phyloP scores from a whole-genome alignment of 2,113 vertebrate species.

The Cololabis saira region DNA sequence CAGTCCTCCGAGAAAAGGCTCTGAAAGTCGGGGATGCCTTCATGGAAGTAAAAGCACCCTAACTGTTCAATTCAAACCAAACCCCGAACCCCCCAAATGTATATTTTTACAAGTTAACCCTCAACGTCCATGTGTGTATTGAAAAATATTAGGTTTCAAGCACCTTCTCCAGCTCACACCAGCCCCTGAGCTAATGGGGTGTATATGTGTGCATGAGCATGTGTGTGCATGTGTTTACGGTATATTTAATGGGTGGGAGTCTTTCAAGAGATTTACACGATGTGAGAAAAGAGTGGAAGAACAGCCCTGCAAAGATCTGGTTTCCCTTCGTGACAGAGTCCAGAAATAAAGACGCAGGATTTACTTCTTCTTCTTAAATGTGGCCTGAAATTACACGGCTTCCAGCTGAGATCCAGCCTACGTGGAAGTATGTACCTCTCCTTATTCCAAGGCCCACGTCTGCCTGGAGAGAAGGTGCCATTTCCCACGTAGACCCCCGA shows the following conservation, averaged over 20 bases:
- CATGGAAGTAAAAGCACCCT: not conserved
- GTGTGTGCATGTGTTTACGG: too few relatives aligned
- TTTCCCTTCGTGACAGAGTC: not conserved
- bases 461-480: slow-evolving; percentile 11
- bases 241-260: too few relatives aligned
- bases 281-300: not conserved
- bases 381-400: not conserved
- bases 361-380: too few relatives aligned
- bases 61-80: not conserved
- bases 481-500: slow-evolving; percentile 7
- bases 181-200: too few relatives aligned
- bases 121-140: not conserved
- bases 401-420: slow-evolving; percentile 13
- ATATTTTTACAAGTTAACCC: not conserved
- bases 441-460: slow-evolving; percentile 20
- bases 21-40: not conserved
- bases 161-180: not conserved
- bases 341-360: not conserved
- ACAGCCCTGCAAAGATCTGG: not conserved
- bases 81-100: not conserved
- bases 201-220: not conserved
- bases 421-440: slow-evolving; percentile 4
- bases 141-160: not conserved
- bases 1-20: not conserved
- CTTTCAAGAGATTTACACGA: too few relatives aligned